A percentile compares a stretch with the other conserved stretches of the same genome.
phyloP scores from a whole-genome alignment of 2,888 invertebrate genomes.

The Sinodicranocentrus sp. region DNA sequence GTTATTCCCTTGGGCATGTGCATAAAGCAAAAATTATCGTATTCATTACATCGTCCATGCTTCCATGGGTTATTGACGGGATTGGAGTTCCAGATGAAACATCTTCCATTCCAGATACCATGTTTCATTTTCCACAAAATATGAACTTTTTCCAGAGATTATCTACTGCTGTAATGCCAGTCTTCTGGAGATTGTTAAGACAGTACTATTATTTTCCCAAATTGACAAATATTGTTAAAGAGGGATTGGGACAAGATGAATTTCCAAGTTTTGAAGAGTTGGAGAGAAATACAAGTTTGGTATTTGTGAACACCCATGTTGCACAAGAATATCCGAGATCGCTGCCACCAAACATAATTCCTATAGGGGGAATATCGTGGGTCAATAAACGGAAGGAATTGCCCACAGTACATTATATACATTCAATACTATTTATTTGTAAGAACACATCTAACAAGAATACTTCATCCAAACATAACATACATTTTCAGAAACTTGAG shows the following conservation, averaged over 20 bases:
- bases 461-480: not conserved
- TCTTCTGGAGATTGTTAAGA: conserved; percentile 55
- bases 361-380: conserved; percentile 65
- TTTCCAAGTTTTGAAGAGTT: conserved; percentile 61
- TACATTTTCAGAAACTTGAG: conserved; percentile 31
- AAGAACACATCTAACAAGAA: not conserved
- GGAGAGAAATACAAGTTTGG: conserved; percentile 67
- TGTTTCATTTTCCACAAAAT: conserved; percentile 30
- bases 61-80: conserved; percentile 64
- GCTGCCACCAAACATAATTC: conserved; percentile 66
- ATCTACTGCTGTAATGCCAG: conserved; percentile 8
- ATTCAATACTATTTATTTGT: not conserved
- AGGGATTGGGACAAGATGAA: conserved; percentile 45
- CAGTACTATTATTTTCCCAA: conserved; percentile 59
- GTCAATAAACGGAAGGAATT: conserved; percentile 31
- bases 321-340: conserved; percentile 70
- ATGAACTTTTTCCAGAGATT: conserved; percentile 57
- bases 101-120: conserved; percentile 70
- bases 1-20: conserved; percentile 60
- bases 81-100: conserved; percentile 66
- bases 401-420: conserved; percentile 35
- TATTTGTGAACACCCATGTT: conserved; percentile 69
- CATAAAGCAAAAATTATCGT: conserved; percentile 65
- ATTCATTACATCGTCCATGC: conserved; percentile 61
- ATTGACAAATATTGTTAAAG: conserved; percentile 44